A percentile compares a stretch with the other conserved stretches of the same genome.
These are phyloP conservation scores for Therioaphis trifolii DNA, from an alignment of 2,888 invertebrate genomes.

Conservation along the genomic window DNA sequence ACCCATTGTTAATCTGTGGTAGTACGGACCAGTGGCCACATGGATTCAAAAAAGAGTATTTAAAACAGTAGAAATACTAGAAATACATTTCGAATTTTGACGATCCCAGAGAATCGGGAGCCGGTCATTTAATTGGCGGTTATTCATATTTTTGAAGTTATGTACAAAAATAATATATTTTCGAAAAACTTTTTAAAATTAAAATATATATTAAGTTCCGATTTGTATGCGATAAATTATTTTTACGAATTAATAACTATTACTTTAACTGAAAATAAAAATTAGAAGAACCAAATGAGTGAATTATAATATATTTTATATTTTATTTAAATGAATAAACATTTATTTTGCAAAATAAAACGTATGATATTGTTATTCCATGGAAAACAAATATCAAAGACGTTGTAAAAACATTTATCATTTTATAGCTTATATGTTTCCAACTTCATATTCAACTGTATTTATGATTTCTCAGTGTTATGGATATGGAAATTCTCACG, in stretches of 20 bases:
- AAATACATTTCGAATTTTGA: no score
- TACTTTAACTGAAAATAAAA: no score
- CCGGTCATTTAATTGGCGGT: no score
- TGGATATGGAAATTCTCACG: constrained; percentile 59
- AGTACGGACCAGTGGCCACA: no score
- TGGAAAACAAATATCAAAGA: constrained; percentile 42
- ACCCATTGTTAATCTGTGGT: no score
- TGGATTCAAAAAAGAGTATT: no score
- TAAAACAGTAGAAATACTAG: no score
- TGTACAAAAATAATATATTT: background rate
- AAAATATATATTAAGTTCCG: background rate
- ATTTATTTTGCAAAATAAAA: background rate
- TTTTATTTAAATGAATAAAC: background rate
- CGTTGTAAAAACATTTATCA: constrained; percentile 43
- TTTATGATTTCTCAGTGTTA: constrained; percentile 56
- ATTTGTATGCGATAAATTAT: background rate
- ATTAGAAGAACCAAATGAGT: no score
- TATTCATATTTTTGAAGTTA: constrained; percentile 38
- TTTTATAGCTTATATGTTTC: constrained; percentile 44
- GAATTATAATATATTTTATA: no score
- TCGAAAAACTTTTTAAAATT: background rate
- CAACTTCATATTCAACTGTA: constrained; percentile 55
- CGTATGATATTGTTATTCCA: background rate
- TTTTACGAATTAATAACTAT: background rate
- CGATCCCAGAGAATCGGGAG: no score